Conservation (phyloP, 2,888 invertebrate genomes). For the Microctonus aethiopoides region DNA sequence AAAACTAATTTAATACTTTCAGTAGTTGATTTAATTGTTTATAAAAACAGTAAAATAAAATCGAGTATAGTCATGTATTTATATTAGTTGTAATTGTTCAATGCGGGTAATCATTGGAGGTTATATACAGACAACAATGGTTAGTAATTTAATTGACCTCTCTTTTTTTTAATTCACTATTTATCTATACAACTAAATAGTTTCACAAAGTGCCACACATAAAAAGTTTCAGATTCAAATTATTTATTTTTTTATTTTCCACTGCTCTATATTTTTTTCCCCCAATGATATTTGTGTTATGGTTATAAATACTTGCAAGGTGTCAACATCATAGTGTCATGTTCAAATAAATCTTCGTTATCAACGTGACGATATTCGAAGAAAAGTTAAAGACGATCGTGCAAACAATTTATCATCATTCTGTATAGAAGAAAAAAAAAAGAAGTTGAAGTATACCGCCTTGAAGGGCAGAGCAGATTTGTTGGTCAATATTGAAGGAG, state of each 20-base stretch:
- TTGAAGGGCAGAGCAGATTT: not conserved
- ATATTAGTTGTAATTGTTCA: too few relatives aligned
- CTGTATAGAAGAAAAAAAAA: not conserved
- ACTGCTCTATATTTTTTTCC: too few relatives aligned
- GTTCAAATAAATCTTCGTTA: not conserved
- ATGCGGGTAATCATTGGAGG: too few relatives aligned
- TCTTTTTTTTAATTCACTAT: too few relatives aligned
- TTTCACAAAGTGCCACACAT: too few relatives aligned
- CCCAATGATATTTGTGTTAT: not conserved
- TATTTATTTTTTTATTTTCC: not conserved
- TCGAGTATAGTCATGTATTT: too few relatives aligned
- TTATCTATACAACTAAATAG: too few relatives aligned
- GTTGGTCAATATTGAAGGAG: constrained; percentile 1
- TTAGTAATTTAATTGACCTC: too few relatives aligned
- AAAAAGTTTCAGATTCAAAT: not conserved
- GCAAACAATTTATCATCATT: not conserved
- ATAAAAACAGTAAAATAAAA: too few relatives aligned
- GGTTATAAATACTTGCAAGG: not conserved
- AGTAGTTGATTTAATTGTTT: too few relatives aligned
- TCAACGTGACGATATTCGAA: not conserved
- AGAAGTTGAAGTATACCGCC: not conserved
- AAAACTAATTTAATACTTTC: too few relatives aligned
- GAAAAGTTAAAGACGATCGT: not conserved
- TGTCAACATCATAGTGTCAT: not conserved
- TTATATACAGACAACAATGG: too few relatives aligned